Conservation (phyloP, 2,113 vertebrate species). For the Saguinus imperator region DNA sequence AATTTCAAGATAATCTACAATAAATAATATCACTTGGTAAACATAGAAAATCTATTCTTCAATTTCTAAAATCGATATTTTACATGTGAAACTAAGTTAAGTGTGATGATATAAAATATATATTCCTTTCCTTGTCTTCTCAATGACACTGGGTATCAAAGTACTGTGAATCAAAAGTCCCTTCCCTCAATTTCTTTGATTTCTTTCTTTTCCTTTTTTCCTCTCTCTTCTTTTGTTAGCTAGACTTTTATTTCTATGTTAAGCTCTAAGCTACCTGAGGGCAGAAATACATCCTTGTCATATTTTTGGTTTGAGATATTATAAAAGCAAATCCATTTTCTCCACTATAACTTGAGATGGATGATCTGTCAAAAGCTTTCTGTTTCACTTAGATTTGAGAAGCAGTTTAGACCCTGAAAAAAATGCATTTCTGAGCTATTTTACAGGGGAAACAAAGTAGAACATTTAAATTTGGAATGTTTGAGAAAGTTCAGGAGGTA, state of each 20-base stretch:
- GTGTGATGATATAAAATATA: background rate
- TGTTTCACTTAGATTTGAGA: background rate
- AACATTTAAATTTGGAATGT: background rate
- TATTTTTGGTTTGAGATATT: background rate
- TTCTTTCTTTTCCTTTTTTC: background rate
- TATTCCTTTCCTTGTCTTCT: background rate
- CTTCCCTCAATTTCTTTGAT: background rate
- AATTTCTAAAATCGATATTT: background rate
- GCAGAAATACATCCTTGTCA: constrained; percentile 13
- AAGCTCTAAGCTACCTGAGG: background rate
- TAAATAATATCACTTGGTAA: background rate
- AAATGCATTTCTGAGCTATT: background rate
- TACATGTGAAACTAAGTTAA: background rate
- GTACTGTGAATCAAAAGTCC: background rate
- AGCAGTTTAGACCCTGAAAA: background rate
- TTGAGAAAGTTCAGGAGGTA: background rate
- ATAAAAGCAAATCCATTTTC: background rate
- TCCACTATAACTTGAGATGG: background rate
- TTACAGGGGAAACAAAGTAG: background rate
- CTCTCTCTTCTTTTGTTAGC: background rate
- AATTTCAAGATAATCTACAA: constrained; percentile 17
- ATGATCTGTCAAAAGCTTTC: background rate
- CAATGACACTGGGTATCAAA: background rate
- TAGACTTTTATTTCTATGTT: background rate
- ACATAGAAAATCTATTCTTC: background rate